These are phyloP conservation scores for Mycetomoellerius zeteki DNA, from an alignment of 1,140 invertebrate species.

Conservation along the genomic window DNA sequence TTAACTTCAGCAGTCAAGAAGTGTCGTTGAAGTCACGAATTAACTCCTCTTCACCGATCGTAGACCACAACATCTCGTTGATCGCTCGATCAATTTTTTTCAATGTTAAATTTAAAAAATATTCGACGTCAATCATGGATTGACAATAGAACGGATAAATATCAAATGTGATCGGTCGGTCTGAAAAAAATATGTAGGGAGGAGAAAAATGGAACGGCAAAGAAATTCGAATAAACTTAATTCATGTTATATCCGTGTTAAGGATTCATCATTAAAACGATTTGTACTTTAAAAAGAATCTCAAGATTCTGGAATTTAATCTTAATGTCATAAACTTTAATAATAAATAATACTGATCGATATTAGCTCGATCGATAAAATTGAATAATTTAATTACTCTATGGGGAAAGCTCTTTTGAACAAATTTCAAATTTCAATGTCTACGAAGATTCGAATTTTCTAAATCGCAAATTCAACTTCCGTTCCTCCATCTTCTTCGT, in stretches of 20 bases:
- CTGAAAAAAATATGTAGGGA: constrained; percentile 18
- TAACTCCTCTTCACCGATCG: constrained; percentile 56
- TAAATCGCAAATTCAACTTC: constrained; percentile 11
- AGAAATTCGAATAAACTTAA: background rate
- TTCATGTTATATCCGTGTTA: background rate
- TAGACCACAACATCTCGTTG: constrained; percentile 35
- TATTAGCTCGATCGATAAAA: background rate
- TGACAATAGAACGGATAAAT: constrained; percentile 24
- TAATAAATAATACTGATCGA: background rate
- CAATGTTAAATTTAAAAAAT: background rate
- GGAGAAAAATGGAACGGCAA: constrained; percentile 25
- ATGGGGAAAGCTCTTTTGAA: background rate
- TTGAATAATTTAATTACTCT: constrained; percentile 6
- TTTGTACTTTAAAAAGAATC: background rate
- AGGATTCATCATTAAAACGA: background rate
- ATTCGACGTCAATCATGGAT: constrained; percentile 1
- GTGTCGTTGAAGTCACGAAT: constrained; percentile 46
- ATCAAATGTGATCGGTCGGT: constrained; percentile 44
- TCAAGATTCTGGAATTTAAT: background rate
- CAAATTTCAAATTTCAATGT: background rate
- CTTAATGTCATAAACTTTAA: constrained; percentile 7
- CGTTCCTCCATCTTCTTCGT: constrained; percentile 50
- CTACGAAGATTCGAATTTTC: background rate
- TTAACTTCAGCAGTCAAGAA: constrained; percentile 53
- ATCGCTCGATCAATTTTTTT: constrained; percentile 29